These are phyloP conservation scores for Ptiloglossa arizonensis DNA, from an alignment of 1,140 invertebrate genomes.

Conservation along the genomic window DNA sequence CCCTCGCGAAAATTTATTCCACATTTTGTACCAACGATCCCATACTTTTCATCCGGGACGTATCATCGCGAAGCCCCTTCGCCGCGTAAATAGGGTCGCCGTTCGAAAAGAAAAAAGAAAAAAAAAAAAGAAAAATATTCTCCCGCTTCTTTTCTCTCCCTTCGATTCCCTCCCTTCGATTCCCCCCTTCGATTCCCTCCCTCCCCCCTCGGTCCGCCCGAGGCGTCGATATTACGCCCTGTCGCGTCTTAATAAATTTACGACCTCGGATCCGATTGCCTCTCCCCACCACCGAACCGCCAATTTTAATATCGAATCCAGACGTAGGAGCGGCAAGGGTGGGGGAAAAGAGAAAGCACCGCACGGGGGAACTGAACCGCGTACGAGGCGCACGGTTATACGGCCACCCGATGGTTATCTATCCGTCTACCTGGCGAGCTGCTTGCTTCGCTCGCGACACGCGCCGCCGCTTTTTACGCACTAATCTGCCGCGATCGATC, in stretches of 20 bases:
- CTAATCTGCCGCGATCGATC: conserved; percentile 67
- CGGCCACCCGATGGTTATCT: conserved; percentile 37
- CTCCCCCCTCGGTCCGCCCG: no score
- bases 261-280: conserved; percentile 52
- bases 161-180: neutral
- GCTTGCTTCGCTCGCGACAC: conserved; percentile 23
- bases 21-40: no score
- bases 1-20: no score
- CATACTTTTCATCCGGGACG: no score
- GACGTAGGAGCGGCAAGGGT: neutral
- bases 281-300: conserved; percentile 43
- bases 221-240: conserved; percentile 57
- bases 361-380: no score
- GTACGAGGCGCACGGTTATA: neutral
- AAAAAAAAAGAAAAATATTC: neutral
- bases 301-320: conserved; percentile 52
- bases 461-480: conserved; percentile 61
- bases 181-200: neutral
- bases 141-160: no score
- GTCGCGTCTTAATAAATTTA: conserved; percentile 68
- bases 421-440: neutral
- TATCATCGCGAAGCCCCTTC: no score
- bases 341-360: neutral
- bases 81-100: no score
- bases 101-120: no score